Conservation (phyloP, 2,113 vertebrate species). For the Corapipo altera region DNA sequence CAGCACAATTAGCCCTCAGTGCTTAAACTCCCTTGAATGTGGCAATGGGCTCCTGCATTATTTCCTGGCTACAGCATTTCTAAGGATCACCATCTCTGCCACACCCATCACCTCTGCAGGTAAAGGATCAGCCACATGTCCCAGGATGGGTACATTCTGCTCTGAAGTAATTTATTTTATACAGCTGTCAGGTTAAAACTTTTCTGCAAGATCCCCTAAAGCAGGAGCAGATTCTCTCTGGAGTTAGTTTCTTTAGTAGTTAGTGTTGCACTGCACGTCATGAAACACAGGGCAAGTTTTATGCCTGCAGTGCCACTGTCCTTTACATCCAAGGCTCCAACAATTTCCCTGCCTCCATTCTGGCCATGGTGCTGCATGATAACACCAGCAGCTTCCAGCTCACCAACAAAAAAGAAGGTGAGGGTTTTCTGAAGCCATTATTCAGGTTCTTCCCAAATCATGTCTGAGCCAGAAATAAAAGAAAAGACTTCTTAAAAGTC, state of each 20-base stretch:
- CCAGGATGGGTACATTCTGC: neutral
- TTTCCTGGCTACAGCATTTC: accelerated
- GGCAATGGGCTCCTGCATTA: neutral
- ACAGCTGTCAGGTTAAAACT: neutral
- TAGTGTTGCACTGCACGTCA: neutral
- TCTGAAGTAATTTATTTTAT: neutral
- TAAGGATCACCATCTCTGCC: neutral
- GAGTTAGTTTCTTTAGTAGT: neutral
- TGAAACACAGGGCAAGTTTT: neutral
- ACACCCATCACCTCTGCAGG: neutral
- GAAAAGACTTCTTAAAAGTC: neutral
- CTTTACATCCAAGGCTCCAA: neutral
- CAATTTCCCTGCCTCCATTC: neutral
- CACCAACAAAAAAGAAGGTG: neutral
- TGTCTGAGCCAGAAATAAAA: neutral
- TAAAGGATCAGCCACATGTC: neutral
- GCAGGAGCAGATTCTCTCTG: neutral
- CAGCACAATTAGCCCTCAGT: neutral
- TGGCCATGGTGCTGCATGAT: neutral
- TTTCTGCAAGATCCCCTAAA: neutral
- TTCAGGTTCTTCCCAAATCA: neutral
- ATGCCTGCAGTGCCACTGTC: neutral
- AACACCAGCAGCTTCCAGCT: neutral
- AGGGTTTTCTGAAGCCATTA: neutral
- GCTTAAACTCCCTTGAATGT: neutral